Conservation (phyloP, 2,113 vertebrate species). For the Cephalopterus ornatus region DNA sequence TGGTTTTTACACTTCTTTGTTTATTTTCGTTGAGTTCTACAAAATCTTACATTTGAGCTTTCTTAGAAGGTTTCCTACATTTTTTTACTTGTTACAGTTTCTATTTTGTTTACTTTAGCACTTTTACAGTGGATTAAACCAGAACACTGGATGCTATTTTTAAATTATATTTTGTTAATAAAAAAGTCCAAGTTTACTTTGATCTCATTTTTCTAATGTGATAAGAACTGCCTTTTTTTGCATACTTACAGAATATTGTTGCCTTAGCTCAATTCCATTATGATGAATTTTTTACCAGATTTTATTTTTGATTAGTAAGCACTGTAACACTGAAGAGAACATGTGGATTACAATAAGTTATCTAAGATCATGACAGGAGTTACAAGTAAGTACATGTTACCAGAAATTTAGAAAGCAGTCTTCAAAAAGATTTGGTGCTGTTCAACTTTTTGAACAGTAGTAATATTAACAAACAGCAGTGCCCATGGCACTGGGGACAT, state of each 20-base stretch:
- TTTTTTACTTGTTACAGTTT: conserved; percentile 22
- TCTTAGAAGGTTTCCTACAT: conserved; percentile 14
- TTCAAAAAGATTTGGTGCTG: conserved; percentile 19
- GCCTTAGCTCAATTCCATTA: conserved; percentile 6
- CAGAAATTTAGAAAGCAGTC: background rate
- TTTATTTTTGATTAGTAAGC: conserved; percentile 14
- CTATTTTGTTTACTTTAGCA: conserved; percentile 46
- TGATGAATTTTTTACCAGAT: conserved; percentile 3
- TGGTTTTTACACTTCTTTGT: conserved; percentile 5
- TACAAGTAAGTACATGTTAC: background rate
- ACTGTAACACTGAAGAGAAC: background rate
- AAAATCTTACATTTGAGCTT: conserved; percentile 20
- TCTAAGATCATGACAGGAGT: background rate
- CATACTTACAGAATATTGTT: background rate
- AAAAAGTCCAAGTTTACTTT: conserved; percentile 42
- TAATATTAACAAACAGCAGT: background rate
- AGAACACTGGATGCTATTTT: conserved; percentile 44
- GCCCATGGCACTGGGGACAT: background rate
- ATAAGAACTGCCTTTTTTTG: background rate
- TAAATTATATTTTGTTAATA: conserved; percentile 49
- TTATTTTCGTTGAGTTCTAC: background rate
- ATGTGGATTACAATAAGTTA: background rate
- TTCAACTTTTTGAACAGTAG: conserved; percentile 17
- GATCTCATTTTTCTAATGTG: conserved; percentile 56
- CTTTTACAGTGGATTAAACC: conserved; percentile 52